Evolutionary conservation across 2,797 vertebrate genomes (phyloP), one percentile per base, ranked within the genome.

Genomic region (Staurois parvus): DNA sequence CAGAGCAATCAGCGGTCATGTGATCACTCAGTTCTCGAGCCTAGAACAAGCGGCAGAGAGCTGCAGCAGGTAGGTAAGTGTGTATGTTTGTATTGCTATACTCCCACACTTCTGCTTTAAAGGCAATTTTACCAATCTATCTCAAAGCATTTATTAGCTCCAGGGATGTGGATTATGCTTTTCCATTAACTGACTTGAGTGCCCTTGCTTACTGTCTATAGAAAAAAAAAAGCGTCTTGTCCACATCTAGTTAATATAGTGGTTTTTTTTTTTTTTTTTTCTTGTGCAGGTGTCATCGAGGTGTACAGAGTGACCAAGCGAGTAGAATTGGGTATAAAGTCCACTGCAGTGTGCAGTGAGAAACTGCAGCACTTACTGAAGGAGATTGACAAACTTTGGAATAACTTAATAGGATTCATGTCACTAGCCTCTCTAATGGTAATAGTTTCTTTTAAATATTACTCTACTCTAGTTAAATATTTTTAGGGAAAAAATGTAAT

Each of bases 391-490:
- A 97, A 96, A 52, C 95, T 99, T 32, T 99, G 98, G 98, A 98
- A 99, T 93, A 99, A 99, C 94, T 93, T 99, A 12, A 97, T 97
- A 19, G 94, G 98, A 91, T 99, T 99, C 93, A 99, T 99, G 98
- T 99, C 98, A 0, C 94, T 99, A 56, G 96, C 97, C 87, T 97
- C 97, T 76, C 92, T 99, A 2, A 95, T 96, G 87, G 98, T 99
- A 91, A 96, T 94, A 3, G 5, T 59, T 59, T 59, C 52, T 24
- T 8, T 59, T 59, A 59, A 59, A 59, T 59, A 59, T 59, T 59
- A 59, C 52, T 59, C 21, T 59, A 24, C 21, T 19, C 52, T 59
- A 24, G 52, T 59, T 59, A 59, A 59, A 59, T 59, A 59, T 59
- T 59, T 59, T 59, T 24, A 1, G 52, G 52, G 8, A 59, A 59